phyloP scores from a whole-genome alignment of 2,113 vertebrate genomes.

The Lamprotornis superbus region DNA sequence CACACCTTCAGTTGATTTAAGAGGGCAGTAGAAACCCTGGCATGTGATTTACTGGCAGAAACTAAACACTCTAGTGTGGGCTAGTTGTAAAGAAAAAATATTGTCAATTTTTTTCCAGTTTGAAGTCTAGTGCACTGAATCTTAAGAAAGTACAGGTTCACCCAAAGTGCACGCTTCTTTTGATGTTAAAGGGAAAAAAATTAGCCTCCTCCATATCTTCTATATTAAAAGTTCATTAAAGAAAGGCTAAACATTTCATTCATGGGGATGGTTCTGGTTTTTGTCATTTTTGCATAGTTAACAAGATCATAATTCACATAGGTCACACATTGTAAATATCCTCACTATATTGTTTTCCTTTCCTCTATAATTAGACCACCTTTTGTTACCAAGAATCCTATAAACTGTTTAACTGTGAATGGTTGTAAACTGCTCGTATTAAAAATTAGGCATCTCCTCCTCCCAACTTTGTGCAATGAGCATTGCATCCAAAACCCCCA shows the following conservation, averaged over 20 bases:
- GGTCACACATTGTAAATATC: conserved; percentile 77
- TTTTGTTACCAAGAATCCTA: conserved; percentile 73
- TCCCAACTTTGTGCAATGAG: neutral
- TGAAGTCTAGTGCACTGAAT: conserved; percentile 46
- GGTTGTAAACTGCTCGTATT: conserved; percentile 73
- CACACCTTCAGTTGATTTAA: conserved; percentile 65
- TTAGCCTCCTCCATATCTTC: conserved; percentile 57
- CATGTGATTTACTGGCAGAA: conserved; percentile 68
- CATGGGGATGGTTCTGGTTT: conserved; percentile 70
- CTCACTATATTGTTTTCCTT: conserved; percentile 65
- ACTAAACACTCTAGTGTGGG: conserved; percentile 63
- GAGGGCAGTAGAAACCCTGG: conserved; percentile 31
- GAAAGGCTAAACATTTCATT: conserved; percentile 68
- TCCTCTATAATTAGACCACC: conserved; percentile 70
- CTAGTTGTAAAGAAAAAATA: conserved; percentile 69
- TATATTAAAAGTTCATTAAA: conserved; percentile 68
- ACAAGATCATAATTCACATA: conserved; percentile 76
- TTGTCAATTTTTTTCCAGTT: conserved; percentile 53
- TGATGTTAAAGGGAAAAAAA: conserved; percentile 66
- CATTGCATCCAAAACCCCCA: neutral
- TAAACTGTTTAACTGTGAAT: conserved; percentile 71
- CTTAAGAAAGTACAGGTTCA: conserved; percentile 67
- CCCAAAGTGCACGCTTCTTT: conserved; percentile 61
- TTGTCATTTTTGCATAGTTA: conserved; percentile 76
- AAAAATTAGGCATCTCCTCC: conserved; percentile 60